Conservation (phyloP, 2,888 invertebrate genomes). For the Tetramorium bicarinatum region DNA sequence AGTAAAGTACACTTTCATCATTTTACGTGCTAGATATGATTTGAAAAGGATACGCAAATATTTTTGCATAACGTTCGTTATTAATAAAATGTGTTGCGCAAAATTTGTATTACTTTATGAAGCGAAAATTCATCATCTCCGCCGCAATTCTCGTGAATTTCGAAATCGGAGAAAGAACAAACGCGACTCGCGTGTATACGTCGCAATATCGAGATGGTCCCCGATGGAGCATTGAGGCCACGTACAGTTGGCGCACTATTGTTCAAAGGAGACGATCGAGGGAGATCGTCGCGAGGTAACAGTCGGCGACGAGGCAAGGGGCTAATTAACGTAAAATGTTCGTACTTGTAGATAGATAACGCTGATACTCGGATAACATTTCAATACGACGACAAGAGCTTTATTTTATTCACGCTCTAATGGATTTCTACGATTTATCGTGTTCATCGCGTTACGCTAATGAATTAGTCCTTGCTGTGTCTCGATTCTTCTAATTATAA, state of each 20-base stretch:
- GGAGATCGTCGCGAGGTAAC: not conserved
- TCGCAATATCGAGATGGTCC: constrained; percentile 47
- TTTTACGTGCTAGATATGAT: not conserved
- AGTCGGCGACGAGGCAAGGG: not conserved
- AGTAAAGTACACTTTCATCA: not conserved
- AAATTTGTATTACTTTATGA: not conserved
- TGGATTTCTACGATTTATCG: not conserved
- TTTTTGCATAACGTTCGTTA: not conserved
- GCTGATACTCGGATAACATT: constrained; percentile 23
- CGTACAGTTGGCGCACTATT: constrained; percentile 28
- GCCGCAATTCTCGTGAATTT: not conserved
- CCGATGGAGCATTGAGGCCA: constrained; percentile 24
- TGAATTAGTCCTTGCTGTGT: constrained; percentile 27
- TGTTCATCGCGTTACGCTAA: constrained; percentile 42
- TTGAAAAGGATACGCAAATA: not conserved
- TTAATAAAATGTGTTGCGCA: not conserved
- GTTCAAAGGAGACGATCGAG: constrained; percentile 47
- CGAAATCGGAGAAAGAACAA: not conserved
- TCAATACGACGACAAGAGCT: constrained; percentile 15
- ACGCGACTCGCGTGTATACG: not conserved
- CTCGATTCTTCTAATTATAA: constrained; percentile 27
- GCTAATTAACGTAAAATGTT: constrained; percentile 60
- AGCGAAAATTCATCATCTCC: not conserved
- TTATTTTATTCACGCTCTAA: not conserved
- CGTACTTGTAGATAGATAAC: not conserved